Conservation (phyloP, 2,113 vertebrate genomes). For the Vulpes vulpes region DNA sequence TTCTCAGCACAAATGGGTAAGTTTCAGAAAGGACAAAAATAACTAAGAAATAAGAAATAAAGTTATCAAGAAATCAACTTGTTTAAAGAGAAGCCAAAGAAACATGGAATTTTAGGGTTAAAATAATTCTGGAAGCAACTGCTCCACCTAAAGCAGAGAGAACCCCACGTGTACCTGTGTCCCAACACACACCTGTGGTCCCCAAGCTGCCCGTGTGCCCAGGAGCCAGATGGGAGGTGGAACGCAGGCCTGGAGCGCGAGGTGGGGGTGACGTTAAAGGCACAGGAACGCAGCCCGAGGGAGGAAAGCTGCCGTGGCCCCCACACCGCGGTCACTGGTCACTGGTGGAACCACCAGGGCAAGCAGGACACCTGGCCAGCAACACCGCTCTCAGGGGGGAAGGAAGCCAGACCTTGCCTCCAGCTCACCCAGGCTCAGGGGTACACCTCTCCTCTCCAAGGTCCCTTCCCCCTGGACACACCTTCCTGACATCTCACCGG, state of each 20-base stretch:
- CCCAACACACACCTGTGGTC: neutral
- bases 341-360: neutral
- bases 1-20: neutral
- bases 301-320: neutral
- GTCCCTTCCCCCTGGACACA: neutral
- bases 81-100: neutral
- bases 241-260: neutral
- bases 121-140: neutral
- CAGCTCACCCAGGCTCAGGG: neutral
- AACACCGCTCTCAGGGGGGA: neutral
- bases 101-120: neutral
- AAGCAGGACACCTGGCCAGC: neutral
- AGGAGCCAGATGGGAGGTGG: accelerated
- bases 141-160: neutral
- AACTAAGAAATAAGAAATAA: neutral
- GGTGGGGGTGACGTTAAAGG: neutral
- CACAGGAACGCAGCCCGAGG: neutral
- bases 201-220: neutral
- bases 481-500: neutral
- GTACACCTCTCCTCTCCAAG: neutral
- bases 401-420: neutral
- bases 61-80: neutral
- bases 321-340: neutral
- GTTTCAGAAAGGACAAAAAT: neutral
- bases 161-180: neutral